Evolutionary conservation across 1,140 invertebrate genomes (phyloP).

Genomic region (Caenorhabditis brenneri): DNA sequence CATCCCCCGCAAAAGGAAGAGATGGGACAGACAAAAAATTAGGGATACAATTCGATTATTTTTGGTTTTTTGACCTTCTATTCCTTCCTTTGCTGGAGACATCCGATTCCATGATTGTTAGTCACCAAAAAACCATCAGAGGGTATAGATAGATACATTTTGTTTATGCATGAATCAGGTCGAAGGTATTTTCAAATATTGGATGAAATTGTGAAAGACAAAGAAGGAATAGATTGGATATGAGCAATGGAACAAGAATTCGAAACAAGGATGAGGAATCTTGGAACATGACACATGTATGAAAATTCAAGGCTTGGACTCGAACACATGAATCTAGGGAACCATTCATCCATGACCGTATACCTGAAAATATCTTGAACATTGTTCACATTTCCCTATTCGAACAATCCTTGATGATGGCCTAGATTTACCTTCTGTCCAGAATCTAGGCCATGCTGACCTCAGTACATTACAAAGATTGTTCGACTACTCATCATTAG

Average conservation of each 20-base stretch:
- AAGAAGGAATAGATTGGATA: not conserved
- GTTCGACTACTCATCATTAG: too few relatives aligned
- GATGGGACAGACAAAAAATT: not conserved
- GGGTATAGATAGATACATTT: not conserved
- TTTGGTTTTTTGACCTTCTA: constrained; percentile 20
- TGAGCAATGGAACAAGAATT: not conserved
- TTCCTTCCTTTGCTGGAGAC: not conserved
- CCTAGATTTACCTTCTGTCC: too few relatives aligned
- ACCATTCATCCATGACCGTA: too few relatives aligned
- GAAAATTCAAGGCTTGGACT: too few relatives aligned
- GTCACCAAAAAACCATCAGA: not conserved
- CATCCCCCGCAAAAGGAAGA: not conserved
- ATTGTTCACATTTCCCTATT: too few relatives aligned
- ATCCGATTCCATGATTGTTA: not conserved
- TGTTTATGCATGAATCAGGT: not conserved
- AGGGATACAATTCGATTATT: constrained; percentile 16
- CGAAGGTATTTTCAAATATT: not conserved
- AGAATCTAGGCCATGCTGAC: too few relatives aligned
- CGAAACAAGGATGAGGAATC: not conserved
- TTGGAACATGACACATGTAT: too few relatives aligned
- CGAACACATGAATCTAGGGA: too few relatives aligned
- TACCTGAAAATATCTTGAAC: too few relatives aligned
- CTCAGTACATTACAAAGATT: too few relatives aligned
- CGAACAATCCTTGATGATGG: too few relatives aligned
- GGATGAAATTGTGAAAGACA: not conserved